These are phyloP conservation scores for Idaea dimidiata DNA, from an alignment of 2,888 invertebrate genomes.

Conservation along the genomic window DNA sequence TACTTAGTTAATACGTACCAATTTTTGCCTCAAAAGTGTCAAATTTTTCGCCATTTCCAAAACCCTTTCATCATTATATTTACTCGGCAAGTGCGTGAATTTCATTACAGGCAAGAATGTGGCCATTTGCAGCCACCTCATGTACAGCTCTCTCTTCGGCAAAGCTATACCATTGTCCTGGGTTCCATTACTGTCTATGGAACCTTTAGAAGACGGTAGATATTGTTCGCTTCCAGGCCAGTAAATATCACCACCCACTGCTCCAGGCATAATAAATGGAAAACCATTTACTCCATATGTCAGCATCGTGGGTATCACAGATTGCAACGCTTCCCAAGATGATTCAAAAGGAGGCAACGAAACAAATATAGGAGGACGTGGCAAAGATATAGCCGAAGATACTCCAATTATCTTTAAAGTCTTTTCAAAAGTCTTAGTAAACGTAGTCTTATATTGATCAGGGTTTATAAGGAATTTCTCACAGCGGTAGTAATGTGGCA, in stretches of 20 bases:
- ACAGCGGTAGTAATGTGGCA: conserved; percentile 93
- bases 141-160: conserved; percentile 91
- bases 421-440: conserved; percentile 83
- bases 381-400: conserved; percentile 90
- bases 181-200: conserved; percentile 49
- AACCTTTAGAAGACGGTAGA: conserved; percentile 75
- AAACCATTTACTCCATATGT: conserved; percentile 95
- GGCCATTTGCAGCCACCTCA: conserved; percentile 94
- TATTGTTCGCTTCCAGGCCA: conserved; percentile 81
- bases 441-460: conserved; percentile 89
- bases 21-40: conserved; percentile 86
- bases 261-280: conserved; percentile 95
- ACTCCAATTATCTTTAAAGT: conserved; percentile 88
- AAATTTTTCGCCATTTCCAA: conserved; percentile 88
- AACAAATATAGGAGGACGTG: conserved; percentile 92
- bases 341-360: conserved; percentile 92
- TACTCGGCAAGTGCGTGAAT: conserved; percentile 93
- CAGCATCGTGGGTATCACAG: conserved; percentile 92
- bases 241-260: conserved; percentile 94
- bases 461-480: conserved; percentile 88
- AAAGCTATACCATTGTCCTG: conserved; percentile 74
- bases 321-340: conserved; percentile 91
- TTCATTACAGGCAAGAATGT: conserved; percentile 96
- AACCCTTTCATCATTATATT: conserved; percentile 90
- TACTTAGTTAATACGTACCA: conserved; percentile 65